Percentiles rank a stretch among this genome's conserved stretches.
Evolutionary conservation across 37 sponge, comb jelly and placozoan species (phyloP).

Genomic region (Haliclona indistincta): DNA sequence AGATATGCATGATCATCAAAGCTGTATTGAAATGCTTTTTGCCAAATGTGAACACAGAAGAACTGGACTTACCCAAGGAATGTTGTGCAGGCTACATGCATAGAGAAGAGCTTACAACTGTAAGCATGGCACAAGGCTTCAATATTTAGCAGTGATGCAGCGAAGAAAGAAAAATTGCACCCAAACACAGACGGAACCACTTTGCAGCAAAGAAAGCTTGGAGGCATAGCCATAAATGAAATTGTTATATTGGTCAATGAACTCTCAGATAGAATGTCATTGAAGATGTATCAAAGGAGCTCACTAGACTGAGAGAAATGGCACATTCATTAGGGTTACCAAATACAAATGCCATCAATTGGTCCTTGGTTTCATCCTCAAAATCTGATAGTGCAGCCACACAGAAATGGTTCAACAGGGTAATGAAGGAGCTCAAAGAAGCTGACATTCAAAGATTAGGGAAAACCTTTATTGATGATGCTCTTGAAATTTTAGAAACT

Average conservation of each 20-base stretch:
- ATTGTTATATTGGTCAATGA: conserved; percentile 23
- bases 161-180: background rate
- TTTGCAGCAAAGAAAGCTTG: conserved; percentile 22
- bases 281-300: too few relatives aligned
- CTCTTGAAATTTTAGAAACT: conserved; percentile 3
- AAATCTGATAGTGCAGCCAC: conserved; percentile 34
- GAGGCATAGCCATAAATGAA: conserved; percentile 26
- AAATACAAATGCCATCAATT: conserved; percentile 33
- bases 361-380: conserved; percentile 26
- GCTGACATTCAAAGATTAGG: conserved; percentile 10
- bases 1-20: conserved; percentile 19
- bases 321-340: conserved; percentile 17
- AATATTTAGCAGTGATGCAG: too few relatives aligned
- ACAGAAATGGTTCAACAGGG: conserved; percentile 15
- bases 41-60: conserved; percentile 7
- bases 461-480: background rate
- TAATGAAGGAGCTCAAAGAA: conserved; percentile 26
- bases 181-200: conserved; percentile 44
- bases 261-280: conserved; percentile 11
- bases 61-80: conserved; percentile 21
- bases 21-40: conserved; percentile 39
- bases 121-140: conserved; percentile 26
- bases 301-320: conserved; percentile 14
- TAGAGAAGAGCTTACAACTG: conserved; percentile 18
- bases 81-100: conserved; percentile 43